These are phyloP conservation scores for Xylota segnis DNA, from an alignment of 2,888 invertebrate species.

Conservation along the genomic window DNA sequence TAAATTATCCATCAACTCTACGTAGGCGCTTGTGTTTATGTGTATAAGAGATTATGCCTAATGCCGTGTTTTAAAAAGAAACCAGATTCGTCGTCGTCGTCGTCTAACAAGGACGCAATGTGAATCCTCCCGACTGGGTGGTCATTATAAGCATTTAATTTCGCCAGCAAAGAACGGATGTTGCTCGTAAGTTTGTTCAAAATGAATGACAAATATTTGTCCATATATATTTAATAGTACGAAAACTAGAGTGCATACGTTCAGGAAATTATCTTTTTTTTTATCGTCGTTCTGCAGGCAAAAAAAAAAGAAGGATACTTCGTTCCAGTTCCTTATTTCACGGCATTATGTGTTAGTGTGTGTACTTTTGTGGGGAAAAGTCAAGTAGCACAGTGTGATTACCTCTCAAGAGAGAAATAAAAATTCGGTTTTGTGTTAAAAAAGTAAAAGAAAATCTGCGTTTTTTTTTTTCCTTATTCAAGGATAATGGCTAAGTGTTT, in stretches of 20 bases:
- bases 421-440: constrained; percentile 33
- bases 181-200: constrained; percentile 37
- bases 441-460: constrained; percentile 27
- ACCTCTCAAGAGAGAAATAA: constrained; percentile 53
- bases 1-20: not conserved
- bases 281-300: constrained; percentile 21
- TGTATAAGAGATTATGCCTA: constrained; percentile 18
- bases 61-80: constrained; percentile 8
- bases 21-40: not conserved
- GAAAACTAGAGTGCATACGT: constrained; percentile 30
- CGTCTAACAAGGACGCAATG: constrained; percentile 24
- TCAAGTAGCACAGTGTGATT: constrained; percentile 31
- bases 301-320: not conserved
- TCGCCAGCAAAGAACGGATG: constrained; percentile 22
- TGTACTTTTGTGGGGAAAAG: constrained; percentile 14
- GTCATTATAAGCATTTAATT: constrained; percentile 10
- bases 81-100: not conserved
- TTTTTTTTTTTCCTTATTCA: not conserved
- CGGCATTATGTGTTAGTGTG: constrained; percentile 6
- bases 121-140: constrained; percentile 20
- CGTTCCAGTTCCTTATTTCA: constrained; percentile 9
- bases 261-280: constrained; percentile 30
- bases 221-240: constrained; percentile 41
- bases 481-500: constrained; percentile 4
- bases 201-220: constrained; percentile 58